A percentile compares a stretch with the other conserved stretches of the same genome.
Conservation (phyloP, 2,113 vertebrate species). For the Vulpes ferrilata region DNA sequence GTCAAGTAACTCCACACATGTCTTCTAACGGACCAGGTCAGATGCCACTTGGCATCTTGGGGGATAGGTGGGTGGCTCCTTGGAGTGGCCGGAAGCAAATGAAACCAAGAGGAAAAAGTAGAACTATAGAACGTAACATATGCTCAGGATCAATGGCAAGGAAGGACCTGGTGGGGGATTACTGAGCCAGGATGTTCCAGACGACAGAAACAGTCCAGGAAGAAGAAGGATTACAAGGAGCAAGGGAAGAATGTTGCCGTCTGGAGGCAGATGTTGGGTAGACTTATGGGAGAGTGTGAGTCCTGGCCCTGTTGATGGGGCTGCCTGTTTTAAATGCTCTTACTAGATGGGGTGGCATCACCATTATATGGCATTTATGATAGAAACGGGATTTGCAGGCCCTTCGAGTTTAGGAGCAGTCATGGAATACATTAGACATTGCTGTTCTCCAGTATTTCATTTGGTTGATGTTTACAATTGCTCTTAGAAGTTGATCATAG, state of each 20-base stretch:
- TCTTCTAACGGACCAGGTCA: neutral
- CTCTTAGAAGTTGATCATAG: slow-evolving; percentile 1
- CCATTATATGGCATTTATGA: neutral
- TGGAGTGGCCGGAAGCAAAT: neutral
- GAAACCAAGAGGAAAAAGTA: neutral
- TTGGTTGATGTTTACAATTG: neutral
- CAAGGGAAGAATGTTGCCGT: rapidly evolving
- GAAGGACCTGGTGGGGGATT: neutral
- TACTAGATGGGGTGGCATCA: neutral
- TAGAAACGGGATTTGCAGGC: neutral
- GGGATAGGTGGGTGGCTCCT: neutral
- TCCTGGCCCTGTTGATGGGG: neutral
- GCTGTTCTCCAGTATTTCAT: neutral
- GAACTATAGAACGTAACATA: neutral
- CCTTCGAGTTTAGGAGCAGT: neutral
- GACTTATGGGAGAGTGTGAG: no score
- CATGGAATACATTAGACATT: neutral
- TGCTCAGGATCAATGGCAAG: neutral
- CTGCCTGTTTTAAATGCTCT: neutral
- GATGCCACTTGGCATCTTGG: no score
- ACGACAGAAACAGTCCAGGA: neutral
- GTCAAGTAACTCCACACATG: neutral
- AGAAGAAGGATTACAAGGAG: neutral
- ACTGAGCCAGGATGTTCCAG: no score
- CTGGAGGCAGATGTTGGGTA: neutral